phyloP scores from a whole-genome alignment of 1,140 invertebrate genomes.

The Drosophila watanabei region DNA sequence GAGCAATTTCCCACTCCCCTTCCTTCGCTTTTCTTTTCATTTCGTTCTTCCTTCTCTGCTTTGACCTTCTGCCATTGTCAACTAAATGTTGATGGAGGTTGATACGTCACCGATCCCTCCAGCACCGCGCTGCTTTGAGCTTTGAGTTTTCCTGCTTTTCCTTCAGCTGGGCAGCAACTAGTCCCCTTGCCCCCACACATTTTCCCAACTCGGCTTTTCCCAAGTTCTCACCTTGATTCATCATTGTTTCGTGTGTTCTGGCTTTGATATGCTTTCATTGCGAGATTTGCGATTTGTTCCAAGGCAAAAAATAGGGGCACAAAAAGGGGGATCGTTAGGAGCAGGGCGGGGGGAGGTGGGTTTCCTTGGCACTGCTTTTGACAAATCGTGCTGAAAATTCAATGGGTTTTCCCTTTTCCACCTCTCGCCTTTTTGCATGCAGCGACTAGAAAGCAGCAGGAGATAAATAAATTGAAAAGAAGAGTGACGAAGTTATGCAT shows the following conservation, averaged over 20 bases:
- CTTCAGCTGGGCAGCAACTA: constrained; percentile 23
- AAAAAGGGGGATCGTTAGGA: background rate
- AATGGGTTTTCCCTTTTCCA: constrained; percentile 35
- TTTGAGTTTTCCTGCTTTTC: constrained; percentile 21
- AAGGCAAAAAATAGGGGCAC: background rate
- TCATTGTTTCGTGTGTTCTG: constrained; percentile 54
- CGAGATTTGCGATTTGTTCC: constrained; percentile 46
- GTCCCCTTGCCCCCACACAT: constrained; percentile 23
- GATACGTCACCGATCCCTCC: constrained; percentile 12
- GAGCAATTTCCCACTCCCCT: constrained; percentile 11
- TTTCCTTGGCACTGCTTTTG: constrained; percentile 47
- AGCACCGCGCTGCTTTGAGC: background rate
- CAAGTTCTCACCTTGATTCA: constrained; percentile 46
- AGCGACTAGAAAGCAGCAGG: constrained; percentile 8
- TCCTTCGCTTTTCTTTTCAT: background rate
- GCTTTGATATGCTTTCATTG: constrained; percentile 56
- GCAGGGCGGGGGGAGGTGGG: background rate
- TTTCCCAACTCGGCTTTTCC: constrained; percentile 14
- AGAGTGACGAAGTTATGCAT: background rate
- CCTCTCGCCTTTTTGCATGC: constrained; percentile 19
- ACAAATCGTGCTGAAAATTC: constrained; percentile 68
- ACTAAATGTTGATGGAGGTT: constrained; percentile 45
- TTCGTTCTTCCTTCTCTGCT: constrained; percentile 4
- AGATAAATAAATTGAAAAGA: constrained; percentile 13
- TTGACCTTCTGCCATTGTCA: constrained; percentile 51